Percentiles rank a stretch among this genome's conserved stretches.
Evolutionary conservation across 2,888 invertebrate species (phyloP).

Genomic region (Mesorhabditis sp.): DNA sequence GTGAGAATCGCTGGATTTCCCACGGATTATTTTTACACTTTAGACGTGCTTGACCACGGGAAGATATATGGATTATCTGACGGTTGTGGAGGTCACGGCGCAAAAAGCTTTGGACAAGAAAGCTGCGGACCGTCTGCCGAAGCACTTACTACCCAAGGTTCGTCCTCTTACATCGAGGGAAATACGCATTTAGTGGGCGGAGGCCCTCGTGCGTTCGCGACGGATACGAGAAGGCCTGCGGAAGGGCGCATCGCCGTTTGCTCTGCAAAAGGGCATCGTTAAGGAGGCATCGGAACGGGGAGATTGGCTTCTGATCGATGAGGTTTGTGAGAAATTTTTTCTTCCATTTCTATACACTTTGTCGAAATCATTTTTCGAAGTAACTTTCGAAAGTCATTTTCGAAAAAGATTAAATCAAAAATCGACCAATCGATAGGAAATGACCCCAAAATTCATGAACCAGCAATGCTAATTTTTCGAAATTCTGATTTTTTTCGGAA

Average conservation of each 20-base stretch:
- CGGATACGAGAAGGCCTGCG: constrained; percentile 25
- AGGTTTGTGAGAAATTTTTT: constrained; percentile 59
- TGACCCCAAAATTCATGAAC: background rate
- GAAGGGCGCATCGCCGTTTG: constrained; percentile 46
- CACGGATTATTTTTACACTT: background rate
- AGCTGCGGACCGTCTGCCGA: background rate
- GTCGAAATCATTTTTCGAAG: too few species aligned
- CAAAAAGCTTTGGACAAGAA: constrained; percentile 19
- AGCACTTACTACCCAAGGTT: constrained; percentile 7
- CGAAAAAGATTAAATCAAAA: background rate
- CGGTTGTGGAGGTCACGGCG: constrained; percentile 37
- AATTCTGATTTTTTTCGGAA: too few species aligned
- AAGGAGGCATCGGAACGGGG: constrained; percentile 81
- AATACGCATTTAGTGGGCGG: constrained; percentile 30
- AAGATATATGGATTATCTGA: constrained; percentile 35
- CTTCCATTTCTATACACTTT: too few species aligned
- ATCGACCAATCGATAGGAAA: background rate
- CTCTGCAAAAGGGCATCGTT: constrained; percentile 71
- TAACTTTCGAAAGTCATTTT: background rate
- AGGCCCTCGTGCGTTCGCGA: constrained; percentile 26
- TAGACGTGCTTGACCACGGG: constrained; percentile 30
- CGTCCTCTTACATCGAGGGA: background rate
- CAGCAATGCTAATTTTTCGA: too few species aligned
- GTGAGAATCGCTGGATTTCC: constrained; percentile 55
- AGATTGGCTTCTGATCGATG: constrained; percentile 92